Percentiles rank a stretch among this genome's conserved stretches.
Evolutionary conservation across 2,888 invertebrate species (phyloP).

Genomic region (Cryptus viduatorius): DNA sequence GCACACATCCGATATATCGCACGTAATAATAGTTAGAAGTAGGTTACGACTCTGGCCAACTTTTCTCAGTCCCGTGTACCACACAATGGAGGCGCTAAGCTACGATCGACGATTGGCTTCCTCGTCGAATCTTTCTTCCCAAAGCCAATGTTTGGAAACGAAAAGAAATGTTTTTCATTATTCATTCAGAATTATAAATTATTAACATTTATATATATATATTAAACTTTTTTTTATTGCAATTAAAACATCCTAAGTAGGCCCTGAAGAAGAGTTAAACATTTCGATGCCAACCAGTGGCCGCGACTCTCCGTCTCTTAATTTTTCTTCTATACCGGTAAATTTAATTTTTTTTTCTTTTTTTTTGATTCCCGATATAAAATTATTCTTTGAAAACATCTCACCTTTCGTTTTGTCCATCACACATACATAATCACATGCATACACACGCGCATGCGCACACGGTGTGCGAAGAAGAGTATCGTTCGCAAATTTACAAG

Average conservation of each 20-base stretch:
- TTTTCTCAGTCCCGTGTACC: slow-evolving; percentile 23
- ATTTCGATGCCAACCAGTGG: slow-evolving; percentile 51
- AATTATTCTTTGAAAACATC: slow-evolving; percentile 28
- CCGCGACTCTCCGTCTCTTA: slow-evolving; percentile 20
- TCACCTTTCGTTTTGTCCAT: slow-evolving; percentile 19
- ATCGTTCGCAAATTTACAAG: slow-evolving; percentile 17
- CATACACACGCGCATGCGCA: background rate
- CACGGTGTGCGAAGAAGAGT: background rate
- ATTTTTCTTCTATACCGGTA: background rate
- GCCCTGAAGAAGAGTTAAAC: slow-evolving; percentile 50
- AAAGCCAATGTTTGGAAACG: background rate
- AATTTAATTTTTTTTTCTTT: background rate
- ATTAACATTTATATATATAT: background rate
- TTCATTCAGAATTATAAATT: background rate
- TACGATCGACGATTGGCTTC: background rate
- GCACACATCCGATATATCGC: slow-evolving; percentile 63
- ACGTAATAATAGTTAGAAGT: slow-evolving; percentile 51
- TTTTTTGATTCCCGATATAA: slow-evolving; percentile 2
- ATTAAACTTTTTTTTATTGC: slow-evolving; percentile 28
- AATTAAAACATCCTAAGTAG: slow-evolving; percentile 53
- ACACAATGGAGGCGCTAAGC: background rate
- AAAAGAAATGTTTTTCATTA: background rate
- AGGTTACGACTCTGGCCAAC: slow-evolving; percentile 50
- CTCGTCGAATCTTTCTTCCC: background rate
- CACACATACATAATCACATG: background rate